Base-by-base conservation (phyloP, 1,140 invertebrate genomes). In the Pomacea maculata region DNA sequence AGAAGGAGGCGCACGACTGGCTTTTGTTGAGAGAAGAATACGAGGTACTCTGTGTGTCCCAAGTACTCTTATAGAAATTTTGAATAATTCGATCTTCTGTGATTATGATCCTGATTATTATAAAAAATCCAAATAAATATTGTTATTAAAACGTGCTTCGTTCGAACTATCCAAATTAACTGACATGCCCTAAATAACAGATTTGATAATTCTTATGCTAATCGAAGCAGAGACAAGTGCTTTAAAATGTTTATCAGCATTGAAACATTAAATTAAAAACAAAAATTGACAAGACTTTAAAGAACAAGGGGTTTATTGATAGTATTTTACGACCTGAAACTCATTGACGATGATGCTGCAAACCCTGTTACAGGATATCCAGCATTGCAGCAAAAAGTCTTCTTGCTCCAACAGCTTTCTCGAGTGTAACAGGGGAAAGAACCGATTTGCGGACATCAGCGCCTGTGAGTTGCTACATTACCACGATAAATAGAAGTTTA, bases 11-110 rank as follows among this genome's bases (percentile, higher is more conserved):
- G 19, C 11, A 75, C 55, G 74, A 55, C 8, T 75, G 74, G 54
- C 55, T 75, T 15, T 21, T 75, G 74, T 54, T 75, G 54, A 14
- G 55, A 61, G 74, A 75, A 21, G 74, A 75, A 54, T 75, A 55
- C 15, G 74, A 57, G 52, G 74, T 75, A 52, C 17, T 19, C 21
- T 11, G 67, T 4, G 57, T 61, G 34, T 45, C 3, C 0, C 34
- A 45, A 4, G 15, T 8, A 61, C 57, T 61, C 57, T 17, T 61
- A 6, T 14, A 61, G 8, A 17, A 17, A 61, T 61, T 45, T 45
- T 45, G 34, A 6, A 7, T 7, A 65, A 65, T 4, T 17, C 17
- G 17, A 65, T 65, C 17, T 4, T 4, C 7, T 19, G 2, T 19
- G 2, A 19, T 65, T 65, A 65, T 74, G 6, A 45, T 15, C 6